Conservation (phyloP, 2,113 vertebrate species). For the Lota lota region DNA sequence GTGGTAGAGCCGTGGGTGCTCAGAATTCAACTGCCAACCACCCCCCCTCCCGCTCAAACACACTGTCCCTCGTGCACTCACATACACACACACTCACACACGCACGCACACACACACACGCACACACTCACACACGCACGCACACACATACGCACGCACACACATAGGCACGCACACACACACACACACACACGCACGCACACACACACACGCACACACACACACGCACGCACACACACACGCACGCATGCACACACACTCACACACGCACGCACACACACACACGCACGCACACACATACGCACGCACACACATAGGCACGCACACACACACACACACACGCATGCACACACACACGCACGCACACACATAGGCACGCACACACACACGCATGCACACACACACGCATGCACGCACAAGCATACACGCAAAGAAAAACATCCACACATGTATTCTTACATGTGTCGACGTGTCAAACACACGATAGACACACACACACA, state of each 20-base stretch:
- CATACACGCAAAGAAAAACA: constrained; percentile 1
- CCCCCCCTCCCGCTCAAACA: constrained; percentile 60
- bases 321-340: not conserved
- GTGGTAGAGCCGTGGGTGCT: constrained; percentile 78
- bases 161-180: not conserved
- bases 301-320: not conserved
- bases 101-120: constrained; percentile 14
- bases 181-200: not conserved
- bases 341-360: constrained; percentile 17
- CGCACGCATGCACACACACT: constrained; percentile 17
- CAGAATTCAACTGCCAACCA: constrained; percentile 73
- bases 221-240: constrained; percentile 23
- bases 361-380: constrained; percentile 22
- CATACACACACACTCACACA: constrained; percentile 29
- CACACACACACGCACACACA: constrained; percentile 26
- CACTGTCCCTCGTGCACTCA: constrained; percentile 56
- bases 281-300: constrained; percentile 11
- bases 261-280: constrained; percentile 29
- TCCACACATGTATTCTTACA: too few species aligned
- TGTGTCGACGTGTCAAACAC: too few species aligned
- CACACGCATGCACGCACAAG: constrained; percentile 29
- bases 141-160: constrained; percentile 11
- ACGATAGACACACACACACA: too few species aligned
- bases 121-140: constrained; percentile 5
- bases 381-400: constrained; percentile 18